These are phyloP conservation scores for Machimus rusticus DNA, from an alignment of 2,888 invertebrate genomes.

Conservation along the genomic window DNA sequence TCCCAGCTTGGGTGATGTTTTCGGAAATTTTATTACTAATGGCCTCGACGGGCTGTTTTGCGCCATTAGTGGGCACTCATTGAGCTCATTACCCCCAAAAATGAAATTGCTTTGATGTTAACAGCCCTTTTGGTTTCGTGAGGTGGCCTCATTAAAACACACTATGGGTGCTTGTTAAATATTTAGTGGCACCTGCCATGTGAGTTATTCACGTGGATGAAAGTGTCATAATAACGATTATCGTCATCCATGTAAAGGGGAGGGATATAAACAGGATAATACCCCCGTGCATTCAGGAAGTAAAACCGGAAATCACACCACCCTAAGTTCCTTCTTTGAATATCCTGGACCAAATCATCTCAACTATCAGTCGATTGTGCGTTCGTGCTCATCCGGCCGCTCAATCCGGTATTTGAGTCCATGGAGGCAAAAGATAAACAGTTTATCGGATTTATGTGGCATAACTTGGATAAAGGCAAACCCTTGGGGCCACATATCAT, in stretches of 20 bases:
- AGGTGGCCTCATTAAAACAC: not conserved
- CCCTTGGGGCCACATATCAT: not conserved
- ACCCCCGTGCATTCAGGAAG: not conserved
- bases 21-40: not conserved
- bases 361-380: slow-evolving; percentile 2
- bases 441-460: slow-evolving; percentile 23
- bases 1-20: not conserved
- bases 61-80: not conserved
- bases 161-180: not conserved
- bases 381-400: not conserved
- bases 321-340: not conserved
- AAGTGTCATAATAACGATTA: not conserved
- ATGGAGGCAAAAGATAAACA: slow-evolving; percentile 1
- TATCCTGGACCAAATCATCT: not conserved
- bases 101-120: not conserved
- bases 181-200: not conserved
- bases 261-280: not conserved
- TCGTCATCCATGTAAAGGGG: not conserved
- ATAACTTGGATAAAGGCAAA: not conserved
- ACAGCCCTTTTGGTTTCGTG: not conserved
- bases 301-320: not conserved
- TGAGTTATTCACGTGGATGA: not conserved
- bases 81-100: not conserved
- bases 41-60: not conserved
- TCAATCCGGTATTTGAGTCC: slow-evolving; percentile 5